A percentile compares a stretch with the other conserved stretches of the same genome.
phyloP scores from a whole-genome alignment of 2,797 vertebrate species.

The Sebastes iracundus region DNA sequence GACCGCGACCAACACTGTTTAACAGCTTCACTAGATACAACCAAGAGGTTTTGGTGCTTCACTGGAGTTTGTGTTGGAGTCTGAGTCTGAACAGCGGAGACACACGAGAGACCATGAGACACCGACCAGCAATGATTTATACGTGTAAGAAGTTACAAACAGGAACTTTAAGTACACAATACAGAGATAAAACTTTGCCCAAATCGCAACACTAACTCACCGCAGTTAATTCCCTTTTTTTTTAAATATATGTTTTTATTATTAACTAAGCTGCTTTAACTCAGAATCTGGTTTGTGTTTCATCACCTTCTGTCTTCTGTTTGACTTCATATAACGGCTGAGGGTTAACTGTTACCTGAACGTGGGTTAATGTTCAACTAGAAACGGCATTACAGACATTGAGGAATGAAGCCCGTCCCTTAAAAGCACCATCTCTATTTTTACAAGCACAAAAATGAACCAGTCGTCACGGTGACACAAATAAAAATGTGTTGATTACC shows the following conservation, averaged over 20 bases:
- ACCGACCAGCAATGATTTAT: too few relatives aligned
- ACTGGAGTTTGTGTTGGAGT: too few relatives aligned
- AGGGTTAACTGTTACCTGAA: conserved; percentile 2
- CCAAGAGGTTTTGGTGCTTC: too few relatives aligned
- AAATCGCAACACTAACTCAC: too few relatives aligned
- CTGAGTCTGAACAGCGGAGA: too few relatives aligned
- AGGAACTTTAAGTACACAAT: too few relatives aligned
- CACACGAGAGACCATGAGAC: too few relatives aligned
- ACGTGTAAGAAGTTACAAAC: rapidly evolving
- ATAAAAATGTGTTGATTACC: conserved; percentile 72
- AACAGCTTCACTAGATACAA: too few relatives aligned
- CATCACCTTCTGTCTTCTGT: not conserved
- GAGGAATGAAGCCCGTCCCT: not conserved
- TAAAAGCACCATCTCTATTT: conserved; percentile 46
- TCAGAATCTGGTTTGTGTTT: not conserved
- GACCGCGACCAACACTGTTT: too few relatives aligned
- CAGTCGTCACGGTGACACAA: conserved; percentile 53
- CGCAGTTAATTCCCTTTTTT: not conserved
- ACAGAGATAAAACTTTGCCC: too few relatives aligned
- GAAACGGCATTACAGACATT: not conserved
- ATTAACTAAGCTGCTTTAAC: not conserved
- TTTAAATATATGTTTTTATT: too few relatives aligned
- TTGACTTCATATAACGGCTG: not conserved
- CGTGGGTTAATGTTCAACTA: conserved; percentile 1
- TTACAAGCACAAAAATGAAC: conserved; percentile 53